Base-by-base conservation (phyloP, 2,113 vertebrate species). In the Ailuropoda melanoleuca region DNA sequence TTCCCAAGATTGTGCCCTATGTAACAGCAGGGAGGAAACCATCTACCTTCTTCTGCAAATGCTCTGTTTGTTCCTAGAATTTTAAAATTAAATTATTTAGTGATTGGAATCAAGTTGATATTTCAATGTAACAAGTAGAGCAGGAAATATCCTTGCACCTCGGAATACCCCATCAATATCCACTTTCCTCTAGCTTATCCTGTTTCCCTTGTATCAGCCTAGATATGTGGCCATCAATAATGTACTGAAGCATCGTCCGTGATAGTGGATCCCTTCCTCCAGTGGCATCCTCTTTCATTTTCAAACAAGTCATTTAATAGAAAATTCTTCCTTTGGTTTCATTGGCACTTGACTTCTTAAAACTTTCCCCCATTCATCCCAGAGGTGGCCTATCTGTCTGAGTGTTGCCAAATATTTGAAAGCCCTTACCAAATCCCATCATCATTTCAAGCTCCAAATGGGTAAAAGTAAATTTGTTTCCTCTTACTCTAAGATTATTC, bases 1-100 rank as follows among this genome's bases (percentile, higher is more conserved):
- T 89, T 50, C 19, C 26, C 46, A 46, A 92, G 83, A 92, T 18
- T 39, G 2, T 55, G 68, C 12, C 74, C 39, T 90, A 29, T 53
- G 11, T 26, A 90, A 86, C 2, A 56, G 23, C 53, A 92, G 9
- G 34, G 12, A 60, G 14, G 14, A 75, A 88, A 17, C 29, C n/a
- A 84, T 81, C 50, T 39, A 31, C 21, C 81, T 15, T 81, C 31
- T 21, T 86, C 29, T 70, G 55, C 68, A 46, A 90, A 85, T 10
- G 1, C 10, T 74, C 37, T 66, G 26, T 77, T 95, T 92, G 37
- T 68, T 72, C 64, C 56, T 93, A 85, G 34, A 88, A 64, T 81
- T 70, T 93, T 96, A 87, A 74, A 80, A 84, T 84, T 77, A 81
- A 90, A 66, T 60, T 53, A 53, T 9, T 85, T 75, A 77, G 31